A percentile compares a stretch with the other conserved stretches of the same genome.
phyloP scores from a whole-genome alignment of 2,888 invertebrate species.

The Adelognathus sp. region DNA sequence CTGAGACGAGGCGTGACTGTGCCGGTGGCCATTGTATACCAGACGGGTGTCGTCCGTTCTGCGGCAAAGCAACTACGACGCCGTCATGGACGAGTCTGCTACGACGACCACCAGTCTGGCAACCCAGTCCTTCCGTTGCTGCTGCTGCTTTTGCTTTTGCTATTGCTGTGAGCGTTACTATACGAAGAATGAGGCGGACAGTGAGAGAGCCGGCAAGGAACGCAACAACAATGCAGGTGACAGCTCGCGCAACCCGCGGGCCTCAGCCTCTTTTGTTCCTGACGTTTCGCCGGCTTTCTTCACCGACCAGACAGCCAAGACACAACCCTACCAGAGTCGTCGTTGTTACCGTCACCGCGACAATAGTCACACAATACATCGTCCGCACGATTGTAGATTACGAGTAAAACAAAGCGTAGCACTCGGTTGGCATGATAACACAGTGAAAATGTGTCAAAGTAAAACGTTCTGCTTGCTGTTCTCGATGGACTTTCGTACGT shows the following conservation, averaged over 20 bases:
- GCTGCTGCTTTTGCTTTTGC: conserved; percentile 7
- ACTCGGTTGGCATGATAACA: conserved; percentile 53
- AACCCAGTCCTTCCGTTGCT: neutral
- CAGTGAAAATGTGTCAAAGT: conserved; percentile 72
- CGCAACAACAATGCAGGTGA: conserved; percentile 77
- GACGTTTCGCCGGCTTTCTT: conserved; percentile 74
- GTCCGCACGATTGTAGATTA: neutral
- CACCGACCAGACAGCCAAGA: conserved; percentile 67
- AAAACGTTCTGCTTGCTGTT: conserved; percentile 72
- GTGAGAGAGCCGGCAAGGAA: conserved; percentile 59
- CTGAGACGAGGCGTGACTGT: conserved; percentile 72
- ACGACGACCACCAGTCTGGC: conserved; percentile 40
- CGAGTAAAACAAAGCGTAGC: neutral
- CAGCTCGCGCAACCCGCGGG: conserved; percentile 72
- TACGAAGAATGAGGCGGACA: conserved; percentile 46
- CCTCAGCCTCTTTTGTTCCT: conserved; percentile 71
- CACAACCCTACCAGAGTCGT: conserved; percentile 63
- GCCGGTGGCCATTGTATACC: conserved; percentile 75
- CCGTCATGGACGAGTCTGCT: conserved; percentile 16
- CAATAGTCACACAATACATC: neutral
- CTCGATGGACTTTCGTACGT: conserved; percentile 65
- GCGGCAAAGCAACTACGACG: conserved; percentile 19
- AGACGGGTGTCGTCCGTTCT: conserved; percentile 36
- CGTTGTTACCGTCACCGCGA: neutral
- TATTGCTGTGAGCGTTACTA: conserved; percentile 12